Base-by-base conservation (phyloP, 2,888 invertebrate species). In the Hecatera dysodea region DNA sequence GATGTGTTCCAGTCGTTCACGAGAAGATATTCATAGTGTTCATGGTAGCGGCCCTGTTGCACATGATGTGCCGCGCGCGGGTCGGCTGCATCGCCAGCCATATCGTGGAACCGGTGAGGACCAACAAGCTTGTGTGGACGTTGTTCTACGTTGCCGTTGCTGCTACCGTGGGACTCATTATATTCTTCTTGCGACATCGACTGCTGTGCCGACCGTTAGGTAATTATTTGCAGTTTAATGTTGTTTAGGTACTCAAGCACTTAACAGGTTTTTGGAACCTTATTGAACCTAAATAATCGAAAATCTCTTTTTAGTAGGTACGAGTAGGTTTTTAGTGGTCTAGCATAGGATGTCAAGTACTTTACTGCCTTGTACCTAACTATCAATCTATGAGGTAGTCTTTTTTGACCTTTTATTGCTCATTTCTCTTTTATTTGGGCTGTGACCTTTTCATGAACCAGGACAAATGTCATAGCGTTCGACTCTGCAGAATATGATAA, bases 11-110 rank as follows among this genome's bases (percentile, higher is more conserved):
- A 99, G 99, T 98, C 87, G 96, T 98, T 78, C 98, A 98, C 93
- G 99, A 99, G 95, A 98, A 98, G 93, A 97, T 98, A 87, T 99
- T 99, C 94, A 98, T 99, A 88, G 96, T 97, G 80, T 99, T 99
- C 93, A 98, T 99, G 98, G 95, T 98, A 83, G 97, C 97, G 85
- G 98, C 98, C 64, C 94, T 98, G 70, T 95, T 97, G 78, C 98
- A 99, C 90, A 99, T 99, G 99, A 86, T 95, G 78, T 96, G 95
- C 78, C 93, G 96, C 1, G 96, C 96, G 3, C 89, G 91, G 11
- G 95, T 96, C 5, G 96, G 96, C 17, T 93, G 94, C 82, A 90
- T 94, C 59, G 93, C 91, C 64, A 91, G 92, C 56, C 92, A 94
- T 29, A 85, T 90, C 33, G 96, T 97, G 78, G 93, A 93, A 59